Conservation (phyloP, 2,888 invertebrate species). For the Baccha elongata region DNA sequence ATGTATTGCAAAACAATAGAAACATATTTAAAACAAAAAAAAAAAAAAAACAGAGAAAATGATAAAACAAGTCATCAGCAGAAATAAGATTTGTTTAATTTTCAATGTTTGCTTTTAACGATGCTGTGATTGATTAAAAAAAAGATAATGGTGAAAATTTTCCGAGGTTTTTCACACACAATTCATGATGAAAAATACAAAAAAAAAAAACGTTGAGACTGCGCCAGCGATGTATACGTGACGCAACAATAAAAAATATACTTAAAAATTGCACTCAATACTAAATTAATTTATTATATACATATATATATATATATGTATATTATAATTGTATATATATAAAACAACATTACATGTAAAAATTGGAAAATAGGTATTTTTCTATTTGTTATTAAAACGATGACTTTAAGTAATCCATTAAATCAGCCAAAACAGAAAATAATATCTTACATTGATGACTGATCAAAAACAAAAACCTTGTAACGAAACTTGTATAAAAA, state of each 20-base stretch:
- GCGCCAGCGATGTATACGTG: constrained; percentile 74
- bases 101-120: constrained; percentile 59
- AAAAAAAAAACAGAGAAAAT: neutral
- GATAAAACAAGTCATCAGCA: constrained; percentile 50
- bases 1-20: constrained; percentile 35
- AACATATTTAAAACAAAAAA: constrained; percentile 5
- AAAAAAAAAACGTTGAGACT: constrained; percentile 63
- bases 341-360: constrained; percentile 56
- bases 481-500: constrained; percentile 46
- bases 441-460: constrained; percentile 54
- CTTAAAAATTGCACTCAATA: constrained; percentile 65
- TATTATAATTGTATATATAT: constrained; percentile 39
- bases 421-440: constrained; percentile 62
- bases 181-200: constrained; percentile 35
- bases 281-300: constrained; percentile 40
- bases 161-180: constrained; percentile 35
- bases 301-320: constrained; percentile 62
- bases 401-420: neutral
- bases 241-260: constrained; percentile 70
- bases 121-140: constrained; percentile 66
- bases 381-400: constrained; percentile 60
- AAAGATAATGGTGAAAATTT: constrained; percentile 33
- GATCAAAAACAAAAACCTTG: constrained; percentile 41
- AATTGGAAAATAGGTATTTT: constrained; percentile 71
- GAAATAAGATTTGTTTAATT: constrained; percentile 41